Base-by-base conservation (phyloP, 2,888 invertebrate genomes). In the Podotricha telesiphe region DNA sequence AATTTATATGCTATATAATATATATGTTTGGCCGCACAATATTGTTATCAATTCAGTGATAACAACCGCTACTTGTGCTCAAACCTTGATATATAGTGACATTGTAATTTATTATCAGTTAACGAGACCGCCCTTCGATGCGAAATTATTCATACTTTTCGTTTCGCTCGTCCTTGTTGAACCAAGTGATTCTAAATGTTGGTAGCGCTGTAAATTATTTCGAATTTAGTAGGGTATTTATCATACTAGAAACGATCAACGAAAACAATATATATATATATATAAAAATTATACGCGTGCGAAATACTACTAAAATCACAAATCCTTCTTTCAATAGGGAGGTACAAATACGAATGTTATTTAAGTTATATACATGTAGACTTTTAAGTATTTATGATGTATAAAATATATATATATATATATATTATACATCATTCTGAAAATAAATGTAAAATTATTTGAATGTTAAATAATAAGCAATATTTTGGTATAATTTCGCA, bases 21-120 rank as follows among this genome's bases (percentile, higher is more conserved):
- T 55, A 34, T 55, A 22, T 22, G 17, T 55, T 37, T 37, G 17
- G 5, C 11, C 17, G 34, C 34, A 37, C 17, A 37, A 37, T 37
- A 37, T 55, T 37, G 34, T 55, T 19, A 55, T 55, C 34, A 55
- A 55, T 37, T 56, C 67, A 70, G 58, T 69, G 75, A 73, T 74
- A 70, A 71, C 53, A 53, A 71, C 76, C 72, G 74, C 73, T 67
- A 73, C 76, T 75, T 77, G 76, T 72, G 74, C 73, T 78, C 79
- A 74, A 82, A 80, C 83, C 84, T 83, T 86, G 85, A 83, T 84
- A 80, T 71, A 77, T 78, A 79, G 78, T 78, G 81, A 77, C 77
- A 77, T 74, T 75, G 78, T 85, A 84, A 81, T 82, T 75, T 86
- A 85, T 84, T 85, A 81, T 42, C 19, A 34, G 17, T 34, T 22